A percentile compares a stretch with the other conserved stretches of the same genome.
These are phyloP conservation scores for Pemphigus obesinymphae DNA, from an alignment of 1,140 invertebrate species.

Conservation along the genomic window DNA sequence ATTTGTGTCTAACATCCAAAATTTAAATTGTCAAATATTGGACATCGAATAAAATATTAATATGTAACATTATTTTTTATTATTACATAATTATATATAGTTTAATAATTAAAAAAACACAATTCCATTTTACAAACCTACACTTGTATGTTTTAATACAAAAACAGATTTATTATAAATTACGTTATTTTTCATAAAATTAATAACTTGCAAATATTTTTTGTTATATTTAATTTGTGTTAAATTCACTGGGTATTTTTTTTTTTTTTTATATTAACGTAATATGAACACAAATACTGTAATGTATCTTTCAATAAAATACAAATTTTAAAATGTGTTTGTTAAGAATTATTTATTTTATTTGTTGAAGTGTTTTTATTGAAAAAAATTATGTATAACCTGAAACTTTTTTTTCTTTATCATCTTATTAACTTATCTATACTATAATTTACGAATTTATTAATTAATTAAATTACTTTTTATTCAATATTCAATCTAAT, in stretches of 20 bases:
- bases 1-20: background rate
- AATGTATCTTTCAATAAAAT: background rate
- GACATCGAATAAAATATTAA: too few relatives aligned
- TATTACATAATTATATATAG: too few relatives aligned
- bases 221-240: background rate
- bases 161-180: background rate
- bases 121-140: background rate
- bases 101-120: background rate
- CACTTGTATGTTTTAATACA: background rate
- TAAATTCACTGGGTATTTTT: background rate
- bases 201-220: slow-evolving; percentile 1
- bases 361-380: background rate
- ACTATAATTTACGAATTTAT: too few relatives aligned
- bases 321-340: background rate
- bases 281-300: background rate
- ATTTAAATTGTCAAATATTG: too few relatives aligned
- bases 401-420: too few relatives aligned
- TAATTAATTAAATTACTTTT: too few relatives aligned
- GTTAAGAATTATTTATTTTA: background rate
- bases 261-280: background rate
- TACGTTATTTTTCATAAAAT: background rate
- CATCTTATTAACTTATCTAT: too few relatives aligned
- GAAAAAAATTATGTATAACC: too few relatives aligned
- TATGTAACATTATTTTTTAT: too few relatives aligned
- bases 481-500: too few relatives aligned